A percentile compares a stretch with the other conserved stretches of the same genome.
phyloP scores from a whole-genome alignment of 92 coral and sea anemone species.

The Galaxea fascicularis region DNA sequence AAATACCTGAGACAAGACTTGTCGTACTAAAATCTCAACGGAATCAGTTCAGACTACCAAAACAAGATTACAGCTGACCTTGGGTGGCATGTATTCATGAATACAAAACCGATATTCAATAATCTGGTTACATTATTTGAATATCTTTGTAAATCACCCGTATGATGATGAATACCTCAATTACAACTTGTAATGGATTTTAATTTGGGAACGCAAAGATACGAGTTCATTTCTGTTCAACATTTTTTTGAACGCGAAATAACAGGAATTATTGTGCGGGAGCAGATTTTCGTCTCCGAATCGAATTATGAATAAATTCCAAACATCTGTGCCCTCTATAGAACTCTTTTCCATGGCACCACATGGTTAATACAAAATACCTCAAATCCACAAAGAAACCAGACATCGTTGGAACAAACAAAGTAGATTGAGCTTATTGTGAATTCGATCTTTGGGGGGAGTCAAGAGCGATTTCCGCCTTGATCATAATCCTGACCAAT shows the following conservation, averaged over 20 bases:
- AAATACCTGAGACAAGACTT: not conserved
- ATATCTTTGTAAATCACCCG: not conserved
- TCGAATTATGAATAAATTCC: not conserved
- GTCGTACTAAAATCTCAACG: not conserved
- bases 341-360: conserved; percentile 33
- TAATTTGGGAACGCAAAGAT: not conserved
- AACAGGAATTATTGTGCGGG: not conserved
- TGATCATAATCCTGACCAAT: conserved; percentile 64
- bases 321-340: conserved; percentile 33
- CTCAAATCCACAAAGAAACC: conserved; percentile 66
- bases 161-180: conserved; percentile 7
- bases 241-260: not conserved
- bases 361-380: conserved; percentile 50
- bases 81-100: not conserved
- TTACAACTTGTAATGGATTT: conserved; percentile 17
- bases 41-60: not conserved
- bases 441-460: conserved; percentile 76
- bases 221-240: not conserved
- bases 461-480: conserved; percentile 86
- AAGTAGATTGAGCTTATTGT: conserved; percentile 77
- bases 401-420: conserved; percentile 76
- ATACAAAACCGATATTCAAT: conserved; percentile 1
- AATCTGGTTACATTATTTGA: conserved; percentile 1
- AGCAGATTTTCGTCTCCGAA: not conserved
- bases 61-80: conserved; percentile 10